Percentiles rank a stretch among this genome's conserved stretches.
phyloP scores from a whole-genome alignment of 1,140 invertebrate genomes.

The Metaphire vulgaris region DNA sequence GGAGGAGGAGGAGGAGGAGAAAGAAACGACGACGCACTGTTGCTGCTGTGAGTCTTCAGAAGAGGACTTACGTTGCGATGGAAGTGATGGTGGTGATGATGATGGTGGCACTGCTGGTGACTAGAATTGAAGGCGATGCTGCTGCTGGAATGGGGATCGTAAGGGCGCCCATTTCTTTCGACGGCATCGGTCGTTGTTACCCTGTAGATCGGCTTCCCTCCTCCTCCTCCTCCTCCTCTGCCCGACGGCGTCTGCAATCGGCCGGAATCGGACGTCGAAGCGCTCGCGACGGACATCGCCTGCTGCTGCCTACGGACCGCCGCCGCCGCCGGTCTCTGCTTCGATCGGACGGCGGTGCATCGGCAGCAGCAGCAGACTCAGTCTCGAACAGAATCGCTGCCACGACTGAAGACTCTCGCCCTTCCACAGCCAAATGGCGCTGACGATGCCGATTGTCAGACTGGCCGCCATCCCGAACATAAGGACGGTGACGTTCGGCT shows the following conservation, averaged over 20 bases:
- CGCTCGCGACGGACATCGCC: neutral
- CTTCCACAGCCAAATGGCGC: slow-evolving; percentile 93
- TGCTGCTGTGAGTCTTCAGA: too few relatives aligned
- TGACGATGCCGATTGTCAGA: slow-evolving; percentile 90
- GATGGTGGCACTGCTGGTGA: too few relatives aligned
- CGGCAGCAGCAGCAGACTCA: slow-evolving; percentile 30
- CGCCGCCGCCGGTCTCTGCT: neutral
- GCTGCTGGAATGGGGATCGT: neutral
- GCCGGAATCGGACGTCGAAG: neutral
- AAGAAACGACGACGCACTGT: too few relatives aligned
- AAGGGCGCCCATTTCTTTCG: neutral
- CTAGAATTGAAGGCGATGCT: neutral
- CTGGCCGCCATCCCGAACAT: slow-evolving; percentile 93
- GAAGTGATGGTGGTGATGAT: neutral
- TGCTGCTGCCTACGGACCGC: too few relatives aligned
- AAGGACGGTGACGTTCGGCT: slow-evolving; percentile 55
- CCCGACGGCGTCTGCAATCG: neutral
- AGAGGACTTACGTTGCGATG: neutral
- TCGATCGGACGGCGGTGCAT: too few relatives aligned
- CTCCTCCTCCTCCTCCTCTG: too few relatives aligned
- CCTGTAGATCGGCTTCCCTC: neutral
- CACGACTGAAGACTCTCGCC: slow-evolving; percentile 88
- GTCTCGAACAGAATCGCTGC: slow-evolving; percentile 64
- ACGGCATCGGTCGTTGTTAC: neutral
- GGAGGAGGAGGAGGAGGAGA: too few relatives aligned